A percentile compares a stretch with the other conserved stretches of the same genome.
Evolutionary conservation across 1,140 invertebrate species (phyloP).

Genomic region (Brachionus sp.): DNA sequence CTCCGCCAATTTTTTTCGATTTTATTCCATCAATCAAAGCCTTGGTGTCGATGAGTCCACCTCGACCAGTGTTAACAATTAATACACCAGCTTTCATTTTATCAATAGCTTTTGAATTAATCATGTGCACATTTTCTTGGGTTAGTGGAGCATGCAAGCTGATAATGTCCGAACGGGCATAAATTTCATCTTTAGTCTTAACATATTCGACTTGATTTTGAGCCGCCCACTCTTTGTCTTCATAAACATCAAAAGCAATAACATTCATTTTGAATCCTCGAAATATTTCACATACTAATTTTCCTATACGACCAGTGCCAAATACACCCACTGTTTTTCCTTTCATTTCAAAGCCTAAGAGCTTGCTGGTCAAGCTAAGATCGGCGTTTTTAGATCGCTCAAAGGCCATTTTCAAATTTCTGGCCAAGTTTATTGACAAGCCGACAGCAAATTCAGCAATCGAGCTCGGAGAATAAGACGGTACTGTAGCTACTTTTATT

Average conservation of each 20-base stretch:
- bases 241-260: constrained; percentile 40
- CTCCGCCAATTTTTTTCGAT: constrained; percentile 37
- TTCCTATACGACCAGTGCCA: constrained; percentile 37
- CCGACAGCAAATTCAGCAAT: constrained; percentile 33
- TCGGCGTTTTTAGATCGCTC: neutral
- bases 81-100: constrained; percentile 34
- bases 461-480: constrained; percentile 9
- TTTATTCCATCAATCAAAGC: constrained; percentile 17
- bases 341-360: constrained; percentile 33
- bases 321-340: constrained; percentile 37
- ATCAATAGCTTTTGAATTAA: neutral
- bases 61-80: constrained; percentile 35
- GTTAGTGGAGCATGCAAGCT: constrained; percentile 16
- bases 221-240: neutral
- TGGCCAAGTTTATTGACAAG: neutral
- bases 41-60: constrained; percentile 18
- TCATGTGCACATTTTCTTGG: constrained; percentile 17
- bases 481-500: constrained; percentile 31
- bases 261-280: constrained; percentile 36
- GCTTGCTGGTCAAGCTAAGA: neutral
- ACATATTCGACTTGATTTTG: neutral
- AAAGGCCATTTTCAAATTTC: constrained; percentile 21
- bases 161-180: neutral
- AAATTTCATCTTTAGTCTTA: neutral
- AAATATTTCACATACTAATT: constrained; percentile 18